These are phyloP conservation scores for Trididemnum clinides DNA, from an alignment of 23 tunicate genomes.

Conservation along the genomic window DNA sequence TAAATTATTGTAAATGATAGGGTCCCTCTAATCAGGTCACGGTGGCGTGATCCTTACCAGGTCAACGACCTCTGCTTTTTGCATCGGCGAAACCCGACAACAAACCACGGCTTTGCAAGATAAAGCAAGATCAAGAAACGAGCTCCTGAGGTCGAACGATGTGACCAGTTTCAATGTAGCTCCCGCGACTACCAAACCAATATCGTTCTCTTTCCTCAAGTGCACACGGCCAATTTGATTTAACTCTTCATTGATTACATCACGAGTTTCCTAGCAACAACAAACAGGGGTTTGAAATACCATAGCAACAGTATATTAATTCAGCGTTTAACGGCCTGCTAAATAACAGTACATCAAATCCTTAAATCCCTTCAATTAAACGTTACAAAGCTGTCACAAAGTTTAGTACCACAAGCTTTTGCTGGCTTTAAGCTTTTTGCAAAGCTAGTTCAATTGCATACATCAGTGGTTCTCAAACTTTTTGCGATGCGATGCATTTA, in stretches of 20 bases:
- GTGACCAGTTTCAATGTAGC: slow-evolving; percentile 73
- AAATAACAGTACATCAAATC: no score
- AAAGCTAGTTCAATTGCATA: no score
- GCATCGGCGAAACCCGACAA: slow-evolving; percentile 96
- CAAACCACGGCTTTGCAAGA: slow-evolving; percentile 98
- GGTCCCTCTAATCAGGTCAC: neutral
- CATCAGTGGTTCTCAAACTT: no score
- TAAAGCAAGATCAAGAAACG: slow-evolving; percentile 86
- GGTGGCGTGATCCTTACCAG: slow-evolving; percentile 87
- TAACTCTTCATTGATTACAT: slow-evolving; percentile 47
- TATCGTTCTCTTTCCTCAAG: slow-evolving; percentile 63
- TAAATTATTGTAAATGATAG: neutral
- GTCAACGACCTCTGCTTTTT: slow-evolving; percentile 98
- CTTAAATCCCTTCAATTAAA: no score
- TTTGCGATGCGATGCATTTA: no score
- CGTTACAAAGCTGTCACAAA: no score
- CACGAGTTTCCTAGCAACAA: slow-evolving; percentile 42
- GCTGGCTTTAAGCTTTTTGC: no score
- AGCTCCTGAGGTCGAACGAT: slow-evolving; percentile 30
- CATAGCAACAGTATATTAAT: no score
- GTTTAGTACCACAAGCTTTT: no score
- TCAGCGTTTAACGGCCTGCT: no score
- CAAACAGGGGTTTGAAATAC: neutral
- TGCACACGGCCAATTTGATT: slow-evolving; percentile 56
- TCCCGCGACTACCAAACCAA: slow-evolving; percentile 86